Percentiles rank a stretch among this genome's conserved stretches.
Evolutionary conservation across 2,797 vertebrate species (phyloP).

Genomic region (Ctenochaetus hawaiiensis): DNA sequence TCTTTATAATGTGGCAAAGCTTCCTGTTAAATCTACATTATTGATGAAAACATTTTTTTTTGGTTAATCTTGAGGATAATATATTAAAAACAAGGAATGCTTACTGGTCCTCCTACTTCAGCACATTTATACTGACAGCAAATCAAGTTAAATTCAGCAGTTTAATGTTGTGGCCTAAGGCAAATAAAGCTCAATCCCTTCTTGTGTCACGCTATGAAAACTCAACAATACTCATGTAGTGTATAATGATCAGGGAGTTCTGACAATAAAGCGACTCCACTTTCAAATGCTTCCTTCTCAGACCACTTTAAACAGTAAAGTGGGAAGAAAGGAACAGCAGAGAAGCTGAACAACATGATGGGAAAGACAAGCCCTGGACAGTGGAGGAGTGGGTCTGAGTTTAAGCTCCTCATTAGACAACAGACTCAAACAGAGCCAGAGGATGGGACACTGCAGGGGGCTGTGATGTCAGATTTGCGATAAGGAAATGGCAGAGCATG

Average conservation of each 20-base stretch:
- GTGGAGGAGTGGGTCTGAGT: slow-evolving; percentile 62
- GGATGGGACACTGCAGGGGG: slow-evolving; percentile 66
- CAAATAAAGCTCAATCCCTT: slow-evolving; percentile 18
- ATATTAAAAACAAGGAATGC: neutral
- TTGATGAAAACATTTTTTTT: neutral
- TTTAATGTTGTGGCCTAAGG: slow-evolving; percentile 15
- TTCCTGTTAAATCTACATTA: neutral
- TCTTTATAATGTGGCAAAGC: neutral
- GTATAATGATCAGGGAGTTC: slow-evolving; percentile 23
- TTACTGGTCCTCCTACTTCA: slow-evolving; percentile 1
- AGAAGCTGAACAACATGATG: slow-evolving; percentile 50
- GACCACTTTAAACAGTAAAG: slow-evolving; percentile 53
- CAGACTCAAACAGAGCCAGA: slow-evolving; percentile 62
- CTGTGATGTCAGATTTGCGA: slow-evolving; percentile 64
- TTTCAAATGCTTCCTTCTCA: slow-evolving; percentile 37
- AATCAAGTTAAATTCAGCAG: slow-evolving; percentile 42
- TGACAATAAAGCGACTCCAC: slow-evolving; percentile 33
- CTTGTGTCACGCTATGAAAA: slow-evolving; percentile 21
- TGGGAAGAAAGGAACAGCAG: slow-evolving; percentile 37
- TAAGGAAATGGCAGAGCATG: slow-evolving; percentile 56
- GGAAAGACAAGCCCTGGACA: slow-evolving; percentile 61
- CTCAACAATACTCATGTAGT: slow-evolving; percentile 22
- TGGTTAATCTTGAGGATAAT: slow-evolving; percentile 13
- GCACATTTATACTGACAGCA: slow-evolving; percentile 39
- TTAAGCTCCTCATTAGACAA: slow-evolving; percentile 73